Percentiles rank a stretch among this genome's conserved stretches.
These are phyloP conservation scores for Coccyzus lansbergi DNA, from an alignment of 2,797 vertebrate species.

Conservation along the genomic window DNA sequence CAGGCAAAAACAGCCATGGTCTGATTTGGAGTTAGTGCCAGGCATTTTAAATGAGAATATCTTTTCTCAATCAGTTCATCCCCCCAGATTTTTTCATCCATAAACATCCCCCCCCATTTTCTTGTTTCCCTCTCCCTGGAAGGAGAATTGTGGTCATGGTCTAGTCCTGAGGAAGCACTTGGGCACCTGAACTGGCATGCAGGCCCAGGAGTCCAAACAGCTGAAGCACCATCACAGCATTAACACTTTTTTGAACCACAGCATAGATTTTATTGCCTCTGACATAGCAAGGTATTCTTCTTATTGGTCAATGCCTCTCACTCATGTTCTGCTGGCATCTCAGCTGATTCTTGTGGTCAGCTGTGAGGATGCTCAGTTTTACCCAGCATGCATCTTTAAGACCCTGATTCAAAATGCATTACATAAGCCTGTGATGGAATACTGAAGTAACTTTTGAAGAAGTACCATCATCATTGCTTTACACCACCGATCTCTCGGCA, in stretches of 20 bases:
- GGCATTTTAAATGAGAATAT: not conserved
- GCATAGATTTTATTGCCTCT: no score
- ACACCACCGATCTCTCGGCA: not conserved
- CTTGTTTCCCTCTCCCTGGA: no score
- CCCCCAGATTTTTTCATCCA: not conserved
- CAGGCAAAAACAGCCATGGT: not conserved
- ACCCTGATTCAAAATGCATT: not conserved
- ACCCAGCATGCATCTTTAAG: not conserved
- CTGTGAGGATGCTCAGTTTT: not conserved
- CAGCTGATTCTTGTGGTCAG: not conserved
- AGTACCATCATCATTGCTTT: not conserved
- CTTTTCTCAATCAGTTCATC: not conserved
- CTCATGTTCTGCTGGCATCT: not conserved
- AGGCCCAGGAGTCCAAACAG: no score
- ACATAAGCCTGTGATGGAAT: not conserved
- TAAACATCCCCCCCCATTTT: no score
- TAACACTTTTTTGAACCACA: no score
- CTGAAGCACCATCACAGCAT: no score
- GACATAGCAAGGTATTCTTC: not conserved
- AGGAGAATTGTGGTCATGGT: no score
- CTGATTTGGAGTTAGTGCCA: not conserved
- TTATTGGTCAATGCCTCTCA: not conserved
- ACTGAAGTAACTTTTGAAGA: not conserved
- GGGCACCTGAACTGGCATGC: no score
- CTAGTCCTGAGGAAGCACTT: no score